Evolutionary conservation across 2,113 vertebrate genomes (phyloP), one percentile per base, ranked within the genome.

Genomic region (Trichechus manatus): DNA sequence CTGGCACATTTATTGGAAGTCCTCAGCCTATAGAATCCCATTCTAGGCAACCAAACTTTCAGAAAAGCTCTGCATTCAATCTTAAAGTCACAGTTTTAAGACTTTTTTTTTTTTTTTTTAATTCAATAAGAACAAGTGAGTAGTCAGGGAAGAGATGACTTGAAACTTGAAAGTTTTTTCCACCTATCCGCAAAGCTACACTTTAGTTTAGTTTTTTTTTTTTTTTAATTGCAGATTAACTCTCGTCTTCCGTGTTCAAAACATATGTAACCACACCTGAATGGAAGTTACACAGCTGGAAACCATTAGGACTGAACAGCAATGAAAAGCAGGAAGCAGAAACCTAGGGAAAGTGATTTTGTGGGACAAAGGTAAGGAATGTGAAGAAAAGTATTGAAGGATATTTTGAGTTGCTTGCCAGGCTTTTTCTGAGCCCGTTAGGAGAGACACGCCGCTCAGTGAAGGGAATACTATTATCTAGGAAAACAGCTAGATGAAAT

Each of bases 251-350:
- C 36, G 80, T 59, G 80, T 79, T 96, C 50, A 36, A 80, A 95
- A 80, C 86, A 27, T 29, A 68, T 59, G 42, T 83, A 93, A 94
- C 5, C 0, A 6, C n/a, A 92, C 89, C 92, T 87, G 80, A 89
- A 39, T 78, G 77, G 75, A 91, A 82, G 90, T 56, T 42, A 59
- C 22, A 64, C 87, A 97, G 94, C 92, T 96, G 95, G 90, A 87
- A 93, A 44, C 27, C 66, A 74, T 95, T 86, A 84, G 84, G 25
- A 36, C 9, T 83, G 86, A 87, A 84, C 61, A 78, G 66, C 72
- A 93, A 59, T 29, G 50, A 78, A 61, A 72, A 83, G 39, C 78
- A 83, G 66, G 74, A 95, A 89, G 63, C 56, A 75, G 42, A 89
- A 85, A 8, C 33, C 79, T 25, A 77, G 90, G 36, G 47, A 89